Evolutionary conservation across 2,888 invertebrate species (phyloP).

Genomic region (Stenchaetothrips biformis): DNA sequence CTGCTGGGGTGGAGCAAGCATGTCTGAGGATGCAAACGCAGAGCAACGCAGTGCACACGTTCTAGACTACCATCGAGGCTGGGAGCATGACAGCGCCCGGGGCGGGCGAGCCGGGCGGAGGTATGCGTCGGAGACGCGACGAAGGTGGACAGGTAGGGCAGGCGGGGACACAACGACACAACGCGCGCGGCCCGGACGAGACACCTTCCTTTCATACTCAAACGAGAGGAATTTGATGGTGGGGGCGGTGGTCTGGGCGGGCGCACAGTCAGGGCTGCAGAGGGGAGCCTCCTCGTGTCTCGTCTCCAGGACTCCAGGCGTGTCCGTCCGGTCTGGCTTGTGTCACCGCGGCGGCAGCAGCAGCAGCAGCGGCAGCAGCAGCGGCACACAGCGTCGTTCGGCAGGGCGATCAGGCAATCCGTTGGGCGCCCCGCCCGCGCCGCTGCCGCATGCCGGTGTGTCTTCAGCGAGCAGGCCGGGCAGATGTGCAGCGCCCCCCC

Average conservation of each 20-base stretch:
- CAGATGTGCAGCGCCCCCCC: slow-evolving; percentile 3
- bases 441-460: not conserved
- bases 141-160: not conserved
- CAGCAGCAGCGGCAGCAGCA: not conserved
- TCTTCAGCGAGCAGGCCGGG: not conserved
- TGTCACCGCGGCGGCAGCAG: not conserved
- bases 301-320: not conserved
- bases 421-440: not conserved
- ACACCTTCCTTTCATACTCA: not conserved
- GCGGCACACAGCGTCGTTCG: not conserved
- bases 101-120: not conserved
- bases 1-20: too few relatives aligned
- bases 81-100: not conserved
- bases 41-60: too few relatives aligned
- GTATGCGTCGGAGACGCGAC: too few relatives aligned
- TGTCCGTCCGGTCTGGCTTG: not conserved
- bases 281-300: not conserved
- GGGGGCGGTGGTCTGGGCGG: not conserved
- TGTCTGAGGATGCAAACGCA: too few relatives aligned
- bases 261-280: not conserved
- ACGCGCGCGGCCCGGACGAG: not conserved
- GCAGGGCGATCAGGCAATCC: not conserved
- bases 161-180: too few relatives aligned
- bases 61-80: too few relatives aligned
- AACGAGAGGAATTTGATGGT: not conserved